These are phyloP conservation scores for Acleris holmiana DNA, from an alignment of 2,888 invertebrate species.

Conservation along the genomic window DNA sequence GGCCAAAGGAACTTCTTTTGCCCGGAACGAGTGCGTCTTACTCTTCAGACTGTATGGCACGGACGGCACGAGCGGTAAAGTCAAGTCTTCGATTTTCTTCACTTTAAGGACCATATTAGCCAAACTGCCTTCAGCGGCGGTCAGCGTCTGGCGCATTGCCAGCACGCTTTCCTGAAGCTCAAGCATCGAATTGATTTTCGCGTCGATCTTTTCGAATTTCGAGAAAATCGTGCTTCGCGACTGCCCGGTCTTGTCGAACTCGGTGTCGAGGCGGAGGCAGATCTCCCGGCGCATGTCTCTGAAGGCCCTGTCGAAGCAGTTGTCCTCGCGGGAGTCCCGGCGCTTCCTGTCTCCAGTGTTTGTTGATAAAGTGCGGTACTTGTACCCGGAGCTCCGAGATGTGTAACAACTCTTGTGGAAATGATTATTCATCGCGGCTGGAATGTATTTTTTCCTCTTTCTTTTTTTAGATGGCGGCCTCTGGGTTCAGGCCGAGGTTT, in stretches of 20 bases:
- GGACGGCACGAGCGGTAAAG: not conserved
- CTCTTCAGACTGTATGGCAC: constrained; percentile 46
- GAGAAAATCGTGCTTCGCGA: constrained; percentile 56
- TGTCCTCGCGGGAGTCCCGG: constrained; percentile 51
- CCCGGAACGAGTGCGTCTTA: constrained; percentile 45
- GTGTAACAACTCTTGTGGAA: constrained; percentile 72
- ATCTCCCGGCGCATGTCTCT: constrained; percentile 63
- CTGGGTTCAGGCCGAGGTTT: too few relatives aligned
- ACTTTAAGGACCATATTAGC: constrained; percentile 53
- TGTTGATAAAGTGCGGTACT: constrained; percentile 70
- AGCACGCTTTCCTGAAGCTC: constrained; percentile 58
- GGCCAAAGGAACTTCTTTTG: constrained; percentile 41
- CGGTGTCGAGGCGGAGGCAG: constrained; percentile 53
- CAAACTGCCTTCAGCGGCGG: constrained; percentile 49
- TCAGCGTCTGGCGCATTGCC: constrained; percentile 54
- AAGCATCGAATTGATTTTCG: constrained; percentile 63
- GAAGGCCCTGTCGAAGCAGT: constrained; percentile 60
- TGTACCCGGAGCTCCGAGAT: constrained; percentile 67
- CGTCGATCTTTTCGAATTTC: constrained; percentile 60
- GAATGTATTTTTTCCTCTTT: too few relatives aligned
- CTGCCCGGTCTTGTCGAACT: constrained; percentile 51
- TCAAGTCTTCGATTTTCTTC: constrained; percentile 40
- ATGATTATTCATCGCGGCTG: not conserved
- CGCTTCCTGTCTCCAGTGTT: constrained; percentile 63
- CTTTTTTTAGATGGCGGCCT: too few relatives aligned